Evolutionary conservation across 2,797 vertebrate species (phyloP), one percentile per base, ranked within the genome.

Genomic region (Pampus argenteus): DNA sequence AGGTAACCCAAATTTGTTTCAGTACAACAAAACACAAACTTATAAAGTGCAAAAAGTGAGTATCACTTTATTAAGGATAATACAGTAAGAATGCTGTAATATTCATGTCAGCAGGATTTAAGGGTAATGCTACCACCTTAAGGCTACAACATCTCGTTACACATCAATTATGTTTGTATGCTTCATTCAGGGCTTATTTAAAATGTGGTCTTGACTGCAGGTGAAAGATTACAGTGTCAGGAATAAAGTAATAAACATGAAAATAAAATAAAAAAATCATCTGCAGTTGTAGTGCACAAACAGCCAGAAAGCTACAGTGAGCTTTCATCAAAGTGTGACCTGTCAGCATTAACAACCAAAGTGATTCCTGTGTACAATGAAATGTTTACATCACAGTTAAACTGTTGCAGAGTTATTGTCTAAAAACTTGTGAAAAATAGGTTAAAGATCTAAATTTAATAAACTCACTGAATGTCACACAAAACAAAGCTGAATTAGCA

Each of bases 41-140:
- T 13, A 52, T 76, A 50, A 79, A 86, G 79, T 89, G 85, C 82
- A 87, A 86, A 88, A 73, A 78, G 47, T 56, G 64, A 74, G 47
- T 52, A 48, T 64, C 13, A 70, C 26, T 87, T 86, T 78, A 86
- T 85, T 82, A 42, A 58, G 48, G 56, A 72, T 66, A 75, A 57
- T 68, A 81, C 78, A 82, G 45, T 44, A 57, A 13, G 20, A 65
- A 84, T 38, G 17, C 34, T 20, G 34, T 13, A 9, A 5, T 5
- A 42, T 22, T 56, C 17, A 7, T 60, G 15, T 29, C 18, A 60
- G 15, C n/a, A 60, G 28, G 28, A 63, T 47, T 31, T 25, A 9
- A 57, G 7, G 17, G 42, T 22, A 52, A 69, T 72, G 63, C 48
- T 71, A 31, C 69, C 71, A 61, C 64, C 66, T 74, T 28, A 18